A percentile compares a stretch with the other conserved stretches of the same genome.
These are phyloP conservation scores for Globia sparganii DNA, from an alignment of 2,888 invertebrate species.

Conservation along the genomic window DNA sequence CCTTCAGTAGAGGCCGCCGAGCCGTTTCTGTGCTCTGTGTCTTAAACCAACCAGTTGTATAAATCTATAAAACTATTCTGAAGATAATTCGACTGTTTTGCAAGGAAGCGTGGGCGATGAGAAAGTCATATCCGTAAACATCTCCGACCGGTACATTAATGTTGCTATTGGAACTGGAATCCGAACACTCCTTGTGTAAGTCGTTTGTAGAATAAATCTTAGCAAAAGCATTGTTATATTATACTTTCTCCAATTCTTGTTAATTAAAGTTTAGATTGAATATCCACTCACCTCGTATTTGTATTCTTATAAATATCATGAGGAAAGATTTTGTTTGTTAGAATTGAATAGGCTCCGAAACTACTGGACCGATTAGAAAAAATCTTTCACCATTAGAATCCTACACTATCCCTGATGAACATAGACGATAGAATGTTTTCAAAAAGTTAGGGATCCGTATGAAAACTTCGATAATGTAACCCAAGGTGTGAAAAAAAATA, in stretches of 20 bases:
- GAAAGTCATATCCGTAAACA: constrained; percentile 26
- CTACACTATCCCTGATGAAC: too few species aligned
- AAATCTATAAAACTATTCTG: neutral
- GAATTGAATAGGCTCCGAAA: too few species aligned
- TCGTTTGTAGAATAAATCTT: neutral
- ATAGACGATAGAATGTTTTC: too few species aligned
- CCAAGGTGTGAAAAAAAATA: too few species aligned
- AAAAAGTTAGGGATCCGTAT: too few species aligned
- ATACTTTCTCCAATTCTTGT: neutral
- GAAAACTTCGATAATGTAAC: too few species aligned
- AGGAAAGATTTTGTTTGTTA: too few species aligned
- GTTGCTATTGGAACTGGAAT: neutral
- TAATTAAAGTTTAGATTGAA: neutral
- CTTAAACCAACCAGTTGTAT: constrained; percentile 10
- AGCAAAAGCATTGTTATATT: neutral
- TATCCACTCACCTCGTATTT: neutral
- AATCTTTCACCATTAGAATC: too few species aligned
- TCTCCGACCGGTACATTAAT: constrained; percentile 10
- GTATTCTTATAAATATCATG: too few species aligned
- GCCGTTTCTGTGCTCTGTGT: neutral
- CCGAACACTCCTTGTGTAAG: neutral
- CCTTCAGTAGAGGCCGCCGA: neutral
- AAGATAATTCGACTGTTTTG: constrained; percentile 17
- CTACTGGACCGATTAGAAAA: too few species aligned
- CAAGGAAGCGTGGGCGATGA: neutral